Conservation (phyloP, 1,140 invertebrate species). For the Nebria ingens region DNA sequence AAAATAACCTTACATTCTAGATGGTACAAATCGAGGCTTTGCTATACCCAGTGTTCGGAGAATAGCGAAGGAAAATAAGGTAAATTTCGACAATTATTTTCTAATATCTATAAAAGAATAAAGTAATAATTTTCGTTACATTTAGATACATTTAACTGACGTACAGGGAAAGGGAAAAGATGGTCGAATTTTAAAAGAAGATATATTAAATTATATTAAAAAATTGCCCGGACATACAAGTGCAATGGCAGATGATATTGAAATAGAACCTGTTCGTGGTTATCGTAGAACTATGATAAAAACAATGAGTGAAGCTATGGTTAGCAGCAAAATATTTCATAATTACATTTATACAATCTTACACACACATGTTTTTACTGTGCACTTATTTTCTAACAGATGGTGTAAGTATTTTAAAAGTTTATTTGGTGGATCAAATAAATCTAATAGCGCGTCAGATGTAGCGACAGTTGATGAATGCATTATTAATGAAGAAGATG, state of each 20-base stretch:
- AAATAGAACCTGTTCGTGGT: slow-evolving; percentile 56
- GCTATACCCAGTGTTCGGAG: slow-evolving; percentile 84
- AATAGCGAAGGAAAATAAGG: slow-evolving; percentile 82
- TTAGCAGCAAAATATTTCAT: no score
- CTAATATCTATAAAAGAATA: slow-evolving; percentile 14
- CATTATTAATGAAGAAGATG: no score
- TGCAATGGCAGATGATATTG: slow-evolving; percentile 23
- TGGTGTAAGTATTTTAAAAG: no score
- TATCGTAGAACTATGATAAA: slow-evolving; percentile 89
- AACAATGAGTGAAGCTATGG: slow-evolving; percentile 86
- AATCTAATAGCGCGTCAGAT: no score
- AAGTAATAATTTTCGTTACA: slow-evolving; percentile 11
- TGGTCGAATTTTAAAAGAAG: slow-evolving; percentile 92
- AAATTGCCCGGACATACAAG: slow-evolving; percentile 24
- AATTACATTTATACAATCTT: no score
- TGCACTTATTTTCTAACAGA: no score
- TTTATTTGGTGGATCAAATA: no score
- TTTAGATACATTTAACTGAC: slow-evolving; percentile 59
- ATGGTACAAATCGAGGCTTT: slow-evolving; percentile 22
- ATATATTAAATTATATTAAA: slow-evolving; percentile 69
- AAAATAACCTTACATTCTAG: slow-evolving; percentile 18
- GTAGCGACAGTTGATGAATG: no score
- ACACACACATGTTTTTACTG: no score
- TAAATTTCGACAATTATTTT: slow-evolving; percentile 29
- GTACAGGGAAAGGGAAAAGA: slow-evolving; percentile 79